Evolutionary conservation across 2,888 invertebrate species (phyloP).

Genomic region (Malachius bipustulatus): DNA sequence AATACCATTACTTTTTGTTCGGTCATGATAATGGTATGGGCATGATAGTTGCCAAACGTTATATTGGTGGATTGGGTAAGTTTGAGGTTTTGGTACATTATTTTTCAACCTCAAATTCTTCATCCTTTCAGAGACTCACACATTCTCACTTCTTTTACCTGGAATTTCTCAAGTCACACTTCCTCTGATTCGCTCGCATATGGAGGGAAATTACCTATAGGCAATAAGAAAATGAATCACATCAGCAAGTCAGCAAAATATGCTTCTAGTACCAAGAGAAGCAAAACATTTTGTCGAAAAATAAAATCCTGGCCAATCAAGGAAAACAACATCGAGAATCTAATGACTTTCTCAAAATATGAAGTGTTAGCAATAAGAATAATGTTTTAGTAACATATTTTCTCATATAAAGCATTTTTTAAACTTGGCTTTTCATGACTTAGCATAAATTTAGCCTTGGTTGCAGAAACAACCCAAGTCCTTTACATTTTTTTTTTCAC

Average conservation of each 20-base stretch:
- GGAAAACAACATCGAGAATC: conserved; percentile 1
- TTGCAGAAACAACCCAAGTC: neutral
- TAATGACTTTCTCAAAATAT: neutral
- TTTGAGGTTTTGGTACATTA: no score
- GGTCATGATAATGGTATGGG: neutral
- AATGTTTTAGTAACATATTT: neutral
- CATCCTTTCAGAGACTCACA: conserved; percentile 2
- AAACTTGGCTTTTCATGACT: neutral
- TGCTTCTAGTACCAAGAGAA: neutral
- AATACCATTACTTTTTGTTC: conserved; percentile 1
- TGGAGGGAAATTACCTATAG: conserved; percentile 3
- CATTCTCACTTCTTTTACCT: conserved; percentile 3
- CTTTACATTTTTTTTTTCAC: conserved; percentile 2
- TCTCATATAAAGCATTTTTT: neutral
- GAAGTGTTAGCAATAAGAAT: conserved; percentile 1
- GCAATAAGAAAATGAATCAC: conserved; percentile 1
- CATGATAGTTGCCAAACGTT: neutral
- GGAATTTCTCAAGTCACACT: conserved; percentile 3
- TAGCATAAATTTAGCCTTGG: neutral
- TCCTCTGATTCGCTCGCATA: neutral
- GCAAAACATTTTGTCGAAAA: neutral
- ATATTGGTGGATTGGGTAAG: no score
- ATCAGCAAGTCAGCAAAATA: neutral
- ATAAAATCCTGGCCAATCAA: conserved; percentile 2
- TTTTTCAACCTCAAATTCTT: no score